These are phyloP conservation scores for Tethya wilhelma DNA, from an alignment of 37 sponge, comb jelly and placozoan species.

Conservation along the genomic window DNA sequence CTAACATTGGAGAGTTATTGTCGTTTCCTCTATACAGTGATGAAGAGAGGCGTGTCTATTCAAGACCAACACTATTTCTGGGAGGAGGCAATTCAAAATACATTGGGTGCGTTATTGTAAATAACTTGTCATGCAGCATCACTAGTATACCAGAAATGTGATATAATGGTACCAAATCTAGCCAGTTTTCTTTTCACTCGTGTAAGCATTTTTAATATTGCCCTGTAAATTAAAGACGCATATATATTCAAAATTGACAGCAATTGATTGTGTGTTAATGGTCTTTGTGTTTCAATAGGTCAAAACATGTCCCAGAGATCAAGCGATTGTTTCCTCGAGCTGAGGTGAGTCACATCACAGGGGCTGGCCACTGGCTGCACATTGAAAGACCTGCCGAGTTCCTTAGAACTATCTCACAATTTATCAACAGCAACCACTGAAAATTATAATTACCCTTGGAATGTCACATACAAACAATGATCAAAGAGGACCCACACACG, in stretches of 20 bases:
- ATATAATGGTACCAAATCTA: no score
- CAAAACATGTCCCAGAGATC: slow-evolving; percentile 27
- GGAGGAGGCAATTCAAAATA: slow-evolving; percentile 71
- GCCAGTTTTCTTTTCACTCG: background rate
- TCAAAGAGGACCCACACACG: background rate
- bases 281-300: background rate
- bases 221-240: background rate
- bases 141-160: no score
- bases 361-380: slow-evolving; percentile 84
- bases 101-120: slow-evolving; percentile 46
- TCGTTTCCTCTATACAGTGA: background rate
- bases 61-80: slow-evolving; percentile 66
- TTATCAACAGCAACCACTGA: background rate
- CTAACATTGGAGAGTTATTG: slow-evolving; percentile 9
- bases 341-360: slow-evolving; percentile 35
- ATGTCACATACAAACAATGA: background rate
- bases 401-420: slow-evolving; percentile 27
- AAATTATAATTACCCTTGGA: background rate
- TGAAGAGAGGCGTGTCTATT: slow-evolving; percentile 3
- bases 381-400: slow-evolving; percentile 65
- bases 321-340: slow-evolving; percentile 64
- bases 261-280: background rate
- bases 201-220: background rate
- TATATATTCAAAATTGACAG: background rate
- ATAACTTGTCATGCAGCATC: no score